Evolutionary conservation across 1,140 invertebrate species (phyloP), one percentile per base, ranked within the genome.

Genomic region (Lordiphosa collinella): DNA sequence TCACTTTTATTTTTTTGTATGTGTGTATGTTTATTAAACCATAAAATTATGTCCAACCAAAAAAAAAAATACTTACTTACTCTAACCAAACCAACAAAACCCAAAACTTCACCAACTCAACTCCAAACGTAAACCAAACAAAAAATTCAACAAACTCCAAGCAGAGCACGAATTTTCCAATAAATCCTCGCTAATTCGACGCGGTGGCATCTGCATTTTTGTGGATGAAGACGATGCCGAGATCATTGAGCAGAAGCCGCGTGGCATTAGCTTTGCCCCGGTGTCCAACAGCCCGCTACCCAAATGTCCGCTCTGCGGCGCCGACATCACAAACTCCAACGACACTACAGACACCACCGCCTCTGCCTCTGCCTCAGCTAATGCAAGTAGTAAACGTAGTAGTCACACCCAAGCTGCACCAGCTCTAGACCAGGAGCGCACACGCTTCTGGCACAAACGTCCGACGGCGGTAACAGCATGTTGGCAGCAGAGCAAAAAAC

Each of bases 171-270:
- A 88, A 47, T 88, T 80, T 65, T 82, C 72, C 36, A 80, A 80
- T 56, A 87, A 87, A 76, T 84, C 87, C 50, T 88, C 87, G 48
- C 71, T 88, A 34, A 88, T 87, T 55, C 74, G 87, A 73, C 87
- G 87, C 58, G 87, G 87, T 44, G 87, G 87, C 67, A 88, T 88
- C 65, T 88, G 87, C 68, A 88, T 88, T 51, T 88, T 88, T 79
- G 84, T 88, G 63, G 87, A 88, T 80, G 87, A 87, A 57, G 87
- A 88, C 34, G 87, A 88, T 56, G 71, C 79, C 57, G 75, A 87
- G 36, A 62, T 22, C 51, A 44, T 67, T 68, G 76, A 80, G 51
- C 76, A 79, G 37, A 84, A 68, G 43, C 54, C 79, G 16, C 74
- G 65, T 7, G 73, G 79, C 61, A 78, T 84, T 36, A 85, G 52